Conservation (phyloP, 2,888 invertebrate genomes). For the Athripsodes cinereus region DNA sequence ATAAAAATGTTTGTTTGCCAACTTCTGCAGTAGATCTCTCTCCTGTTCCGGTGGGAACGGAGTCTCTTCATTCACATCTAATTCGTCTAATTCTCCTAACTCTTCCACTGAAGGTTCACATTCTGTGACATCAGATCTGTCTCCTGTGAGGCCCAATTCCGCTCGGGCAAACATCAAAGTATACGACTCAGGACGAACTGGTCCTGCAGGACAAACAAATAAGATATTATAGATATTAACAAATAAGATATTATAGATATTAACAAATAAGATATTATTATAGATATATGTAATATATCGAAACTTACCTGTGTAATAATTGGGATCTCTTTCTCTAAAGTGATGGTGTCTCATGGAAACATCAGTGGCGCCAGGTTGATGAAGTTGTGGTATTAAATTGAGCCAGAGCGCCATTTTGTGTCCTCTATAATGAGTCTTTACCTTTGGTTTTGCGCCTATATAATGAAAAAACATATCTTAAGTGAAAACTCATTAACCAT, state of each 20-base stretch:
- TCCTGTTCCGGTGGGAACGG: conserved; percentile 22
- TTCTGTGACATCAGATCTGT: conserved; percentile 18
- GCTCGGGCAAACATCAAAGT: conserved; percentile 25
- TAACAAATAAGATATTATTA: too few relatives aligned
- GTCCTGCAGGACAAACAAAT: conserved; percentile 16
- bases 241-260: not conserved
- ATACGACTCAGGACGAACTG: conserved; percentile 26
- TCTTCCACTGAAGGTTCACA: conserved; percentile 26
- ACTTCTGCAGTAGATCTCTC: conserved; percentile 22
- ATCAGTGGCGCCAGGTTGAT: conserved; percentile 68
- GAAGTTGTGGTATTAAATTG: conserved; percentile 78
- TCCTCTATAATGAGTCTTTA: conserved; percentile 80
- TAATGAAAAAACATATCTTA: not conserved
- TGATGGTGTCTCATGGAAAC: conserved; percentile 70
- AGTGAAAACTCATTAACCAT: too few relatives aligned
- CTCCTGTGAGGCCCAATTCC: conserved; percentile 17
- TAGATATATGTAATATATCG: not conserved
- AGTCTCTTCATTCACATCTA: conserved; percentile 19
- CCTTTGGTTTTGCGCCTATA: conserved; percentile 62
- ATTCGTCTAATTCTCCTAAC: conserved; percentile 18
- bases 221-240: not conserved
- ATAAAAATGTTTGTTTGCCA: conserved; percentile 27
- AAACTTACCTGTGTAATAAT: conserved; percentile 65
- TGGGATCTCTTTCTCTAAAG: conserved; percentile 64
- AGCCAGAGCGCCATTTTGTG: conserved; percentile 89